phyloP scores from a whole-genome alignment of 2,113 vertebrate species.

The Ceyx melanurus region DNA sequence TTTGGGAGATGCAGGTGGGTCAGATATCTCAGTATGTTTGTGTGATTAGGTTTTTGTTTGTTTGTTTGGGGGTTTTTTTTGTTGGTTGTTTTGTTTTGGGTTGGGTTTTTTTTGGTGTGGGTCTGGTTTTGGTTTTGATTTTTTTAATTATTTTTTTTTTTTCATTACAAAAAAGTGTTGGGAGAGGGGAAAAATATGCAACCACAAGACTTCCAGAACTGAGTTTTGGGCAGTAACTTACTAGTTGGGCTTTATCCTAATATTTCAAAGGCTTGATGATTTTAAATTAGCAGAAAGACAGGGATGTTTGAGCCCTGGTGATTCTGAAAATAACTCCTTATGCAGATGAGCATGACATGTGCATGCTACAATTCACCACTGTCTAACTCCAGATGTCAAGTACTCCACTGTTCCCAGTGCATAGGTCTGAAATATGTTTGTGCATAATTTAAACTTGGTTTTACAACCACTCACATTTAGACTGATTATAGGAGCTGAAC shows the following conservation, averaged over 20 bases:
- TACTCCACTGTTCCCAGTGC: constrained; percentile 47
- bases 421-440: constrained; percentile 51
- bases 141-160: background rate
- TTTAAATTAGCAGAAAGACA: constrained; percentile 1
- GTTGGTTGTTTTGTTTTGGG: no score
- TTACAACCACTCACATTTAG: constrained; percentile 4
- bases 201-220: background rate
- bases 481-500: background rate
- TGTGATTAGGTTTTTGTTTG: no score
- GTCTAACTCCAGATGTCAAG: constrained; percentile 63
- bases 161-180: background rate
- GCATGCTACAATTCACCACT: constrained; percentile 22
- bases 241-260: background rate
- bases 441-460: constrained; percentile 36
- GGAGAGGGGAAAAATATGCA: background rate
- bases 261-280: background rate
- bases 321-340: constrained; percentile 48
- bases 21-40: background rate
- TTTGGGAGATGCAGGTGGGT: background rate
- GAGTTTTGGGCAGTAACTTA: background rate
- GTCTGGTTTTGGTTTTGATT: no score
- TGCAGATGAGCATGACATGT: constrained; percentile 41
- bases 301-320: background rate
- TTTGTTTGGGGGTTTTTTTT: no score
- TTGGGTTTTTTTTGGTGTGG: no score